Evolutionary conservation across 2,797 vertebrate genomes (phyloP), one percentile per base, ranked within the genome.

Genomic region (Chelonia mydas): DNA sequence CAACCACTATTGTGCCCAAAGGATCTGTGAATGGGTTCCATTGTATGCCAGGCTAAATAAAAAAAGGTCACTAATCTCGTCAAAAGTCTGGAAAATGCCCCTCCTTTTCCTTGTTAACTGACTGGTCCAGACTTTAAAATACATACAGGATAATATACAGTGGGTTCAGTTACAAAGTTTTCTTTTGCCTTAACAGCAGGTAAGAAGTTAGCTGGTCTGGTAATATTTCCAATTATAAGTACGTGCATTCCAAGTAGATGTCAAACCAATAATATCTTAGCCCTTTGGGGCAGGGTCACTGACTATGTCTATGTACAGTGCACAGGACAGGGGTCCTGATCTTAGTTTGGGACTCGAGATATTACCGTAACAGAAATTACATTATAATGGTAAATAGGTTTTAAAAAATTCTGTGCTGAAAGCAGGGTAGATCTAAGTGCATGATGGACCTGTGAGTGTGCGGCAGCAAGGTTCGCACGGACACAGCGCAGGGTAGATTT

Each of bases 1-100:
- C 17, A 68, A 17, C 19, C 41, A 27, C 31, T 5, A 2, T 33
- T 72, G 78, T 55, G 84, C 45, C 65, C 0, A 0, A 12, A 65
- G 11, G 49, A 49, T 5, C n/a, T 47, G 15, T 0, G 11, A 37
- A 12, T 23, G 12, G 41, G 57, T 28, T 68, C 77, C 51, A 61
- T 78, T 49, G 2, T 0, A 2, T 1, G 11, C 11, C 81, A 74
- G 55, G 2, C 27, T 31, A 33, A 68, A 23, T 8, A 15, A 8
- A 45, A 41, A 49, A 76, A 31, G 61, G 49, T 2, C 0, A 0
- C 49, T 12, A 10, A 10, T 8, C 27, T 2, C 37, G 4, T 45
- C 81, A 51, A 27, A 59, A 1, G 23, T 47, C 17, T 13, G 31
- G 31, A 61, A 86, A 57, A 68, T 1, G 68, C 10, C 61, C 50